Evolutionary conservation across 2,888 invertebrate genomes (phyloP), one percentile per base, ranked within the genome.

Genomic region (Steinernema hermaphroditum): DNA sequence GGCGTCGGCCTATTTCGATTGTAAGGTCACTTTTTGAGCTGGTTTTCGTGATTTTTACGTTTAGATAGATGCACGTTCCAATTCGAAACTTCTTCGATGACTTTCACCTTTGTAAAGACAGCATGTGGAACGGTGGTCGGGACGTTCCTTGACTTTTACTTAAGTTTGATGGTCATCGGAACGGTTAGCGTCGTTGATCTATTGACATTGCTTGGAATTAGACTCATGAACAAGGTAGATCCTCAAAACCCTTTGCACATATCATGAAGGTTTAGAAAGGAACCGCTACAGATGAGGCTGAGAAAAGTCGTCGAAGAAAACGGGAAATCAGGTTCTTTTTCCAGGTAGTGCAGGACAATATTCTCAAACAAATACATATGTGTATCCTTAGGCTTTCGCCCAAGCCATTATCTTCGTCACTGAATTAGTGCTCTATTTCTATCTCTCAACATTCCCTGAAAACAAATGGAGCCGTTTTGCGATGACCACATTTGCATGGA

Each of bases 391-490:
- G 46, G 46, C 46, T n/a, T 46, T 46, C n/a, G 46, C 46, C 22
- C 46, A 46, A 19, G 46, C 46, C 16, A 46, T 46, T 4, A 4
- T 46, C 46, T 46, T 46, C 46, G 46, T 46, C 4, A 46, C 46
- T 6, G 46, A 46, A 19, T n/a, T 46, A 2, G 46, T 46, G 8
- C 22, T 46, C n/a, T 46, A 46, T n/a, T 46, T 46, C 46, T 46
- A 46, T n/a, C 8, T 46, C n/a, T 46, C 46, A 19, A 9, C 46
- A 4, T 46, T 46, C n/a, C 46, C 46, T 19, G 22, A 16, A 19
- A 46, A 46, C 46, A 46, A 46, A 46, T 46, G 46, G 46, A n/a
- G 6, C n/a, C 46, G 46, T 46, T 46, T 46, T n/a, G 46, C 8
- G 22, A 46, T 46, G 46, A 46, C 46, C 6, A 19, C 46, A n/a